These are phyloP conservation scores for Pristionchus japonicus DNA, from an alignment of 2,888 invertebrate genomes.

Conservation along the genomic window DNA sequence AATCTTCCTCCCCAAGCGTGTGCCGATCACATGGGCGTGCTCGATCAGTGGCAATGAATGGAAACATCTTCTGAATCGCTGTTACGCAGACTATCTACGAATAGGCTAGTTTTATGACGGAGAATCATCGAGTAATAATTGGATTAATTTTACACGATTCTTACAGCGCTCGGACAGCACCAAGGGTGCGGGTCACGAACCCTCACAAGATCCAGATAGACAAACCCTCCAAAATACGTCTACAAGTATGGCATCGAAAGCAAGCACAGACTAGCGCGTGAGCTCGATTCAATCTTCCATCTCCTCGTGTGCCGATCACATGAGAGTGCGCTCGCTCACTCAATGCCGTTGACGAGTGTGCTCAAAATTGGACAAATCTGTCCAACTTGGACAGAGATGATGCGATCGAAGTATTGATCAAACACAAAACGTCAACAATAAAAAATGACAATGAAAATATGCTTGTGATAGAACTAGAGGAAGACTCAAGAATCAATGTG, in stretches of 20 bases:
- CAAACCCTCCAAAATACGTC: too few species aligned
- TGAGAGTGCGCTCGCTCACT: neutral
- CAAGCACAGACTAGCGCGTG: too few species aligned
- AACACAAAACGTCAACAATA: neutral
- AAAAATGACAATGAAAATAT: neutral
- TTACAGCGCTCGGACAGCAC: too few species aligned
- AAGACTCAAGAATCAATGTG: neutral
- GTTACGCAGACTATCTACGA: too few species aligned
- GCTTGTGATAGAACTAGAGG: neutral
- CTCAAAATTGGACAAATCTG: neutral
- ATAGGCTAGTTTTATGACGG: too few species aligned
- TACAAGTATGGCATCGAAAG: too few species aligned
- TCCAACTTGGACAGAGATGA: neutral
- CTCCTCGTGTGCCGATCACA: neutral
- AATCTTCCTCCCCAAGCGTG: neutral
- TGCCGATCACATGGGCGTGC: neutral
- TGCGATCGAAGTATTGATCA: neutral
- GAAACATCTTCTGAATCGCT: too few species aligned
- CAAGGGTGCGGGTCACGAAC: too few species aligned
- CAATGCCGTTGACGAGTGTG: neutral
- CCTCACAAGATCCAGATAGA: too few species aligned
- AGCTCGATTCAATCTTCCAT: neutral
- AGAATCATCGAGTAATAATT: too few species aligned
- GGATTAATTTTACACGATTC: too few species aligned
- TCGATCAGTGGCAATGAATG: neutral